phyloP scores from a whole-genome alignment of 2,113 vertebrate species.

The Tiliqua scincoides region DNA sequence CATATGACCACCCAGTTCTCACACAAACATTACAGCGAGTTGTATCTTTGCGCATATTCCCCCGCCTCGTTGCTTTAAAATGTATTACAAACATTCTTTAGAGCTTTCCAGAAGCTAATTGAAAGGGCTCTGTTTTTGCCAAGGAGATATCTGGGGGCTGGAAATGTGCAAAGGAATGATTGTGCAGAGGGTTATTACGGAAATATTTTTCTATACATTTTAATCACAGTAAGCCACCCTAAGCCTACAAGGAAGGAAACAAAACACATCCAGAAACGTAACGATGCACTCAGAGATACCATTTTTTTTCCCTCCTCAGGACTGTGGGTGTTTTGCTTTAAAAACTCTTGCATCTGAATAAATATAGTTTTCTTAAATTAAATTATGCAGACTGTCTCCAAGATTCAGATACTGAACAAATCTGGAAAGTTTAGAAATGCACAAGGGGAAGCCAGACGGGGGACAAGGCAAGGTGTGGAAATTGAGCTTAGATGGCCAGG shows the following conservation, averaged over 20 bases:
- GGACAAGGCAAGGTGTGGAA: neutral
- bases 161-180: neutral
- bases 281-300: neutral
- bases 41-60: neutral
- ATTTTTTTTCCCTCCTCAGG: neutral
- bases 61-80: neutral
- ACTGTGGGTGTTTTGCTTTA: neutral
- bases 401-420: neutral
- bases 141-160: neutral
- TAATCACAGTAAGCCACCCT: slow-evolving; percentile 13
- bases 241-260: neutral
- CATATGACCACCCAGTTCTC: neutral
- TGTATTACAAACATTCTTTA: neutral
- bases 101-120: neutral
- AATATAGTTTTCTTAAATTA: neutral
- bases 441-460: neutral
- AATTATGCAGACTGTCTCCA: neutral
- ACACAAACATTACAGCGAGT: neutral
- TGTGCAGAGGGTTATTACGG: slow-evolving; percentile 1
- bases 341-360: neutral
- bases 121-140: neutral
- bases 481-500: neutral
- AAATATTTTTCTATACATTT: neutral
- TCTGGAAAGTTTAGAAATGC: neutral
- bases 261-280: neutral